Evolutionary conservation across 1,140 invertebrate genomes (phyloP).

Genomic region (Caenorhabditis tropicalis): DNA sequence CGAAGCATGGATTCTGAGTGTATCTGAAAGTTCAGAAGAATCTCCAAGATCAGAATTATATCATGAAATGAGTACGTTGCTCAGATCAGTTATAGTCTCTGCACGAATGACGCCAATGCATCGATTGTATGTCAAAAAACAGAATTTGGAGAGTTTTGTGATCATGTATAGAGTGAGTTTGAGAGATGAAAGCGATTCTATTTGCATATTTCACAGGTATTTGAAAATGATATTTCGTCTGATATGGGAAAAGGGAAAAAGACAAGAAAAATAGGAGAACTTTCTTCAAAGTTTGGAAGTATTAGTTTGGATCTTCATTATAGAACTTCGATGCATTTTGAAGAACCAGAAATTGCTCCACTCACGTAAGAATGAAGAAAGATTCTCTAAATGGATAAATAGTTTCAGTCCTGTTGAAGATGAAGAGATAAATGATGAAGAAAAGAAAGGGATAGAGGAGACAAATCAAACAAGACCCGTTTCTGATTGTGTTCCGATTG

Average conservation of each 20-base stretch:
- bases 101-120: constrained; percentile 26
- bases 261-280: constrained; percentile 8
- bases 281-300: constrained; percentile 11
- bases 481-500: constrained; percentile 2
- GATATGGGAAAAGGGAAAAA: constrained; percentile 29
- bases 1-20: not conserved
- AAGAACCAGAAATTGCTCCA: constrained; percentile 23
- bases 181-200: not conserved
- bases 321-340: constrained; percentile 14
- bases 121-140: constrained; percentile 14
- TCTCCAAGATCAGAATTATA: not conserved
- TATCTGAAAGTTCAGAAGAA: not conserved
- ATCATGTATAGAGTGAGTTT: constrained; percentile 18
- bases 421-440: not conserved
- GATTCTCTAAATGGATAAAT: not conserved
- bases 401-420: constrained; percentile 6
- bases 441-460: not conserved
- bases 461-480: not conserved
- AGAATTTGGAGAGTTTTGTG: constrained; percentile 2
- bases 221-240: constrained; percentile 17
- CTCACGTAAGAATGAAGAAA: not conserved
- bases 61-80: constrained; percentile 23
- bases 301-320: constrained; percentile 23
- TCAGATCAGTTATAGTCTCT: not conserved
- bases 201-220: not conserved